phyloP scores from a whole-genome alignment of 2,797 vertebrate genomes.

The Neosalanx taihuensis region DNA sequence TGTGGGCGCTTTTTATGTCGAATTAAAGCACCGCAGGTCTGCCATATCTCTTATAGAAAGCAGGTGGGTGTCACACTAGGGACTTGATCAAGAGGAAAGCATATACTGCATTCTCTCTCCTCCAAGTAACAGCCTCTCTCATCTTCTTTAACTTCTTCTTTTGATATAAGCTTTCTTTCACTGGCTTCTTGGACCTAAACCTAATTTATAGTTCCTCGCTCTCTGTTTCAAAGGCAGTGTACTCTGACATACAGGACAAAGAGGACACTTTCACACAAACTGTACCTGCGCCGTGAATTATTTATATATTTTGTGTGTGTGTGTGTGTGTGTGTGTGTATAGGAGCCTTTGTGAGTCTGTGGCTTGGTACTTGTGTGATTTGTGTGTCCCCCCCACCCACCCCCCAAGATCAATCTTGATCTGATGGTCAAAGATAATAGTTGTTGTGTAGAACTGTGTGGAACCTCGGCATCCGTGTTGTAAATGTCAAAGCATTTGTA shows the following conservation, averaged over 20 bases:
- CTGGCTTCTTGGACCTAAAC: not conserved
- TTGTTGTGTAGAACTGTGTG: not conserved
- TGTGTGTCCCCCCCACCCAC: not conserved
- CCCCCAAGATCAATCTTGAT: not conserved
- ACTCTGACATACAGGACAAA: not conserved
- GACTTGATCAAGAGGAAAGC: slow-evolving; percentile 51
- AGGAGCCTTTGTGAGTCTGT: not conserved
- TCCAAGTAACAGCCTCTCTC: slow-evolving; percentile 50
- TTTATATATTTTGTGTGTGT: not conserved
- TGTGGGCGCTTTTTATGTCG: slow-evolving; percentile 64
- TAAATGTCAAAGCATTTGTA: slow-evolving; percentile 62
- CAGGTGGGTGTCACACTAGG: slow-evolving; percentile 58
- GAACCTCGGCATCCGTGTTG: slow-evolving; percentile 10
- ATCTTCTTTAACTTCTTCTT: slow-evolving; percentile 22
- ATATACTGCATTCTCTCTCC: slow-evolving; percentile 40
- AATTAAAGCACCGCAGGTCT: slow-evolving; percentile 65
- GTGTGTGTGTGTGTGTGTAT: not conserved
- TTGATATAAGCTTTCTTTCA: slow-evolving; percentile 17
- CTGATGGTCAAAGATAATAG: not conserved
- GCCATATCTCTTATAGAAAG: slow-evolving; percentile 61
- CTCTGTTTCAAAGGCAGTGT: too few relatives aligned
- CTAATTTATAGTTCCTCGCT: too few relatives aligned
- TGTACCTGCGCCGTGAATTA: not conserved
- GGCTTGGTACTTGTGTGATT: not conserved
- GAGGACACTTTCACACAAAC: not conserved